Evolutionary conservation across 2,888 invertebrate genomes (phyloP).

Genomic region (Trichopoda pennipes): DNA sequence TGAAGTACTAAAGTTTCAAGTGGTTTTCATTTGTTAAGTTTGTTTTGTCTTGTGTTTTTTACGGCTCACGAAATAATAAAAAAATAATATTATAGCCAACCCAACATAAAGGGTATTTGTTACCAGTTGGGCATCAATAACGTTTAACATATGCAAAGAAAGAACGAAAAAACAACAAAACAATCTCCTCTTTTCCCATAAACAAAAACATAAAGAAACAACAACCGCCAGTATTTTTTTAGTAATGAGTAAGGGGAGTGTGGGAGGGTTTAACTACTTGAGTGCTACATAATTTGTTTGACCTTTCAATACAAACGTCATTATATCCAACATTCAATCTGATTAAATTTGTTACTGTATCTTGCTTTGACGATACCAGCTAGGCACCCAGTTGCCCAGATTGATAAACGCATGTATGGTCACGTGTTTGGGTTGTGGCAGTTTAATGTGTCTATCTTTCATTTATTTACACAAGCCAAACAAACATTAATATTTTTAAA

Average conservation of each 20-base stretch:
- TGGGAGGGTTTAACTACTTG: neutral
- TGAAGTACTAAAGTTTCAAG: conserved; percentile 73
- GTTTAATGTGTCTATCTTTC: conserved; percentile 13
- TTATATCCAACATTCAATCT: conserved; percentile 53
- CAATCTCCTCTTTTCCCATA: conserved; percentile 13
- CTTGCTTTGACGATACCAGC: neutral
- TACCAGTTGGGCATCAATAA: conserved; percentile 54
- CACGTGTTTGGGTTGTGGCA: conserved; percentile 63
- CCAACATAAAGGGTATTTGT: conserved; percentile 5
- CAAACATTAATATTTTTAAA: conserved; percentile 38
- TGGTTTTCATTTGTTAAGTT: conserved; percentile 61
- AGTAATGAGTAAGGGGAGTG: neutral
- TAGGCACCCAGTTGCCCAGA: neutral
- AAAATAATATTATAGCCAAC: conserved; percentile 6
- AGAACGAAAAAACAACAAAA: conserved; percentile 31
- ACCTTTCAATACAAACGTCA: conserved; percentile 75
- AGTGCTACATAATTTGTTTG: conserved; percentile 74
- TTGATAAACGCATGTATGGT: conserved; percentile 67
- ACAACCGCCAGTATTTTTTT: neutral
- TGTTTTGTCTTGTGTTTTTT: neutral
- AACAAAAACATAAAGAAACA: conserved; percentile 9
- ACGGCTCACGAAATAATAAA: conserved; percentile 6
- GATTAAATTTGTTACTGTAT: conserved; percentile 52
- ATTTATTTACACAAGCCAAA: conserved; percentile 4
- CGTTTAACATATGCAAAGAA: conserved; percentile 62